Evolutionary conservation across 35 echinoderm and acorn worm genomes (phyloP).

Genomic region (Ptychodera flava): DNA sequence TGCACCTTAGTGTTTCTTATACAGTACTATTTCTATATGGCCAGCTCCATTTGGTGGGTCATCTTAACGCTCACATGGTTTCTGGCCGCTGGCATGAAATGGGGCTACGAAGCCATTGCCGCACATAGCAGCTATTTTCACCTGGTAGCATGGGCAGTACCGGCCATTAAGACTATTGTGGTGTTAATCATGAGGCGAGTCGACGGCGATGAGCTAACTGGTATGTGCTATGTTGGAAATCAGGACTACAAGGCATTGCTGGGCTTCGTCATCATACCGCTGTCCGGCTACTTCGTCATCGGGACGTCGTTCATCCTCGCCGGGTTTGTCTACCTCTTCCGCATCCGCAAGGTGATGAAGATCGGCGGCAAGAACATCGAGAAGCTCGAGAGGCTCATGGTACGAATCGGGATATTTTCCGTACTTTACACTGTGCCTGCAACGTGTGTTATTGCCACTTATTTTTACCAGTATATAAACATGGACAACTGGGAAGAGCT

Average conservation of each 20-base stretch:
- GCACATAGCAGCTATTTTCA: constrained; percentile 97
- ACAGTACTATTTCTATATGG: constrained; percentile 99
- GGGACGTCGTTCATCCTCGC: constrained; percentile 85
- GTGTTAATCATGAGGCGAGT: constrained; percentile 65
- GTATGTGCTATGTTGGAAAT: constrained; percentile 95
- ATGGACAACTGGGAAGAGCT: constrained; percentile 54
- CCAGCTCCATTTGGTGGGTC: constrained; percentile 98
- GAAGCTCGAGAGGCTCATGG: constrained; percentile 95
- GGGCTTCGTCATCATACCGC: constrained; percentile 75
- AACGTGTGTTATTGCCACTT: constrained; percentile 80
- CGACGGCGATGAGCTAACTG: constrained; percentile 90
- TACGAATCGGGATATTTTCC: constrained; percentile 93
- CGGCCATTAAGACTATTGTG: constrained; percentile 79
- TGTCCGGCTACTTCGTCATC: constrained; percentile 77
- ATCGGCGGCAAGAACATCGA: constrained; percentile 94
- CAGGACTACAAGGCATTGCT: constrained; percentile 56
- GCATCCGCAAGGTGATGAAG: constrained; percentile 95
- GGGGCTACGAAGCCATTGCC: constrained; percentile 97
- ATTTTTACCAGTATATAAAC: constrained; percentile 84
- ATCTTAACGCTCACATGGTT: constrained; percentile 97
- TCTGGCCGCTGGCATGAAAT: constrained; percentile 90
- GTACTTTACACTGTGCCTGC: constrained; percentile 93
- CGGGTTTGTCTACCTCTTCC: constrained; percentile 89
- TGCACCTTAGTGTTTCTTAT: constrained; percentile 99
- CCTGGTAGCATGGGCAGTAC: constrained; percentile 81